A percentile compares a stretch with the other conserved stretches of the same genome.
Conservation (phyloP, 2,888 invertebrate species). For the Phyto melanocephala region DNA sequence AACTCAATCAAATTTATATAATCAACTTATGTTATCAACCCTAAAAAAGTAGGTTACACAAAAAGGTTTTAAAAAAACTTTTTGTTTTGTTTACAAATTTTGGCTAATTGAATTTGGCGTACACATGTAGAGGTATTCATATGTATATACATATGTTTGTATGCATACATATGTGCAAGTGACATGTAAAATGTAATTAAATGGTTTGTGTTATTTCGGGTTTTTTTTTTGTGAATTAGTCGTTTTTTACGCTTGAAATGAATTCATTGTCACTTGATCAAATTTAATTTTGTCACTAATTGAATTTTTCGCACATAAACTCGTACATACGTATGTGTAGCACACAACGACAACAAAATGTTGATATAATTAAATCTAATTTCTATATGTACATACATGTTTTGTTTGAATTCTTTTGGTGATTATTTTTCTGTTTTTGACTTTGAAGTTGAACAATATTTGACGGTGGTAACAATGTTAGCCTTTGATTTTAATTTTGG, state of each 20-base stretch:
- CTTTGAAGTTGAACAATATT: background rate
- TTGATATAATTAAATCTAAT: background rate
- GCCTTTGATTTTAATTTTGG: background rate
- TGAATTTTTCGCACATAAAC: conserved; percentile 1
- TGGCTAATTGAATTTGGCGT: conserved; percentile 46
- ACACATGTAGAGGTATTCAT: too few species aligned
- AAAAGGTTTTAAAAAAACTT: too few species aligned
- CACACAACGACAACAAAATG: background rate
- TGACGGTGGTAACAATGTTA: conserved; percentile 5
- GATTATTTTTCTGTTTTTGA: background rate
- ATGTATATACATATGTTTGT: background rate
- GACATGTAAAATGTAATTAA: conserved; percentile 44
- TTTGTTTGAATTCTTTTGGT: background rate
- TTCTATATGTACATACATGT: background rate
- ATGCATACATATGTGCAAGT: background rate
- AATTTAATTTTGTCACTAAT: conserved; percentile 22
- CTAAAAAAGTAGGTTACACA: too few species aligned
- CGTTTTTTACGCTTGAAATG: background rate
- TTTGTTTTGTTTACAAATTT: conserved; percentile 47
- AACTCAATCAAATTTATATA: too few species aligned
- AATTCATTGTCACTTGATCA: conserved; percentile 8
- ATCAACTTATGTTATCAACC: too few species aligned
- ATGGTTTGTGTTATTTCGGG: conserved; percentile 17
- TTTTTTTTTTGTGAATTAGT: background rate
- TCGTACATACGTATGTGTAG: background rate